These are phyloP conservation scores for Melanostoma mellinum DNA, from an alignment of 2,888 invertebrate genomes.

Conservation along the genomic window DNA sequence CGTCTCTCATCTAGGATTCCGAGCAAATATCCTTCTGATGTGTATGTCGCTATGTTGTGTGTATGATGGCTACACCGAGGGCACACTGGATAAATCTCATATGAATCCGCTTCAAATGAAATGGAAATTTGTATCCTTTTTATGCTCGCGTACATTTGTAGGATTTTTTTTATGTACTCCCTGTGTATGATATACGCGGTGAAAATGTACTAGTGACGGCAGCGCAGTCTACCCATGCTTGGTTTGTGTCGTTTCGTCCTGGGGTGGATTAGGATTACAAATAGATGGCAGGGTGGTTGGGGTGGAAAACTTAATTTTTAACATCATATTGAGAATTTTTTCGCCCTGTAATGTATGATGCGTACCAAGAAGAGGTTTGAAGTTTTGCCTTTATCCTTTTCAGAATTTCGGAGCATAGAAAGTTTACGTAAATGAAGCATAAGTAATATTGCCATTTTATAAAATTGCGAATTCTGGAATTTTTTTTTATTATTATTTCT, in stretches of 20 bases:
- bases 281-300: constrained; percentile 53
- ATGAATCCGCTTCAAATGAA: constrained; percentile 72
- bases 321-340: constrained; percentile 66
- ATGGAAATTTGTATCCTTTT: constrained; percentile 72
- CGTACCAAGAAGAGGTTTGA: constrained; percentile 13
- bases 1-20: constrained; percentile 62
- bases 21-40: constrained; percentile 42
- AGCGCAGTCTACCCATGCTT: constrained; percentile 55
- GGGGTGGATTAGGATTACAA: constrained; percentile 72
- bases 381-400: constrained; percentile 21
- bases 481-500: constrained; percentile 44
- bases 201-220: constrained; percentile 69
- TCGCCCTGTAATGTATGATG: constrained; percentile 30
- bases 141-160: constrained; percentile 71
- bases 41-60: constrained; percentile 24
- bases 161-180: constrained; percentile 66
- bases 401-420: constrained; percentile 51
- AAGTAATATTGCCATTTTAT: constrained; percentile 70
- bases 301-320: constrained; percentile 68
- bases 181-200: constrained; percentile 65
- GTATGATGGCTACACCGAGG: constrained; percentile 45
- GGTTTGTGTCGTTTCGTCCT: constrained; percentile 54
- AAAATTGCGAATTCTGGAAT: constrained; percentile 63
- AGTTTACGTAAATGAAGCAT: constrained; percentile 68
- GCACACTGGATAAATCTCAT: constrained; percentile 71